phyloP scores from a whole-genome alignment of 2,888 invertebrate species.

The Volucella bombylans region DNA sequence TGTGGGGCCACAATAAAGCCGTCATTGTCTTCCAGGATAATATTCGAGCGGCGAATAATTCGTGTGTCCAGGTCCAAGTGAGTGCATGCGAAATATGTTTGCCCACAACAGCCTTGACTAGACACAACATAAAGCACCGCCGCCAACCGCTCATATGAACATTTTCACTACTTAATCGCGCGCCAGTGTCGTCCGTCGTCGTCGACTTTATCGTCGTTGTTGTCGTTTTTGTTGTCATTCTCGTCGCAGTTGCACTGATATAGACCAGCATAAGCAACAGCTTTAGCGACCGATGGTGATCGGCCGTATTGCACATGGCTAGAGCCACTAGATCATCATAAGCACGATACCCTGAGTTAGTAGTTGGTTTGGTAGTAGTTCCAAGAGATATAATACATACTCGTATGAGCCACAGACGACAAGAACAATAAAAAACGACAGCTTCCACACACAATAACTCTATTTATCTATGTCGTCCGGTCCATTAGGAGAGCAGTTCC shows the following conservation, averaged over 20 bases:
- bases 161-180: conserved; percentile 67
- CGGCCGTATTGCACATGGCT: conserved; percentile 44
- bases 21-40: conserved; percentile 72
- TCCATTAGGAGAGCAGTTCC: conserved; percentile 62
- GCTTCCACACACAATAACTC: conserved; percentile 72
- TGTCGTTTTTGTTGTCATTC: background rate
- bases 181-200: conserved; percentile 23
- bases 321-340: conserved; percentile 60
- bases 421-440: conserved; percentile 58
- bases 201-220: conserved; percentile 11
- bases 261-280: too few species aligned
- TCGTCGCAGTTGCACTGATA: too few species aligned
- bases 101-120: conserved; percentile 64
- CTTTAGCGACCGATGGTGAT: background rate
- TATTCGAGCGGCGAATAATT: conserved; percentile 66
- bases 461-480: conserved; percentile 72
- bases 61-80: conserved; percentile 35
- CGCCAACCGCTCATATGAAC: conserved; percentile 57
- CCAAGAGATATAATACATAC: conserved; percentile 37
- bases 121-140: conserved; percentile 60
- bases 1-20: conserved; percentile 71
- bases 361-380: conserved; percentile 51
- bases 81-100: conserved; percentile 26
- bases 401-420: conserved; percentile 38
- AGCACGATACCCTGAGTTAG: conserved; percentile 46